Conservation (phyloP, 2,797 vertebrate species). For the Onychomys arenicola region DNA sequence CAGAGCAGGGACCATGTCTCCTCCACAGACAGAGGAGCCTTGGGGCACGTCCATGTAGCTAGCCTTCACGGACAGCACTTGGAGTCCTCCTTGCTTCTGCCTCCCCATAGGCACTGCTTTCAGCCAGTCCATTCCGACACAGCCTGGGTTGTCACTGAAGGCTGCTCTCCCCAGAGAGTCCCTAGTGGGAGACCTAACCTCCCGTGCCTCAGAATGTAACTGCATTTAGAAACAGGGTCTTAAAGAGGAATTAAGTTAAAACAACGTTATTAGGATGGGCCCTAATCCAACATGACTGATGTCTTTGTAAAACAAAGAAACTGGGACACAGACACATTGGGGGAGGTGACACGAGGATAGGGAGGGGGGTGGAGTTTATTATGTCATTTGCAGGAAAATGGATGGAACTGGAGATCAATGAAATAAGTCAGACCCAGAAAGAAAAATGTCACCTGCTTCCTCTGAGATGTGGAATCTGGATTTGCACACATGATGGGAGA, state of each 20-base stretch:
- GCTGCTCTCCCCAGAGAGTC: background rate
- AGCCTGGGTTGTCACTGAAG: background rate
- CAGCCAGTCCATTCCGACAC: background rate
- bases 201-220: background rate
- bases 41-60: background rate
- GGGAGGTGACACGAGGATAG: background rate
- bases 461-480: background rate
- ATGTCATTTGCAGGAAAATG: background rate
- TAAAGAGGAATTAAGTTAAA: background rate
- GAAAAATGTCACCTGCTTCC: background rate
- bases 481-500: background rate
- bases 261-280: background rate
- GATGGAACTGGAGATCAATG: background rate
- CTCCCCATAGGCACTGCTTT: background rate
- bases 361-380: background rate
- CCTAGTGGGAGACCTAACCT: background rate
- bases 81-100: fast-evolving
- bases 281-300: background rate
- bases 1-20: background rate
- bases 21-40: fast-evolving
- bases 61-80: fast-evolving
- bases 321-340: background rate
- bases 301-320: slow-evolving; percentile 22
- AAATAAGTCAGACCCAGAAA: background rate
- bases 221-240: background rate